A percentile compares a stretch with the other conserved stretches of the same genome.
Evolutionary conservation across 2,888 invertebrate species (phyloP).

Genomic region (Podabrus alpinus): DNA sequence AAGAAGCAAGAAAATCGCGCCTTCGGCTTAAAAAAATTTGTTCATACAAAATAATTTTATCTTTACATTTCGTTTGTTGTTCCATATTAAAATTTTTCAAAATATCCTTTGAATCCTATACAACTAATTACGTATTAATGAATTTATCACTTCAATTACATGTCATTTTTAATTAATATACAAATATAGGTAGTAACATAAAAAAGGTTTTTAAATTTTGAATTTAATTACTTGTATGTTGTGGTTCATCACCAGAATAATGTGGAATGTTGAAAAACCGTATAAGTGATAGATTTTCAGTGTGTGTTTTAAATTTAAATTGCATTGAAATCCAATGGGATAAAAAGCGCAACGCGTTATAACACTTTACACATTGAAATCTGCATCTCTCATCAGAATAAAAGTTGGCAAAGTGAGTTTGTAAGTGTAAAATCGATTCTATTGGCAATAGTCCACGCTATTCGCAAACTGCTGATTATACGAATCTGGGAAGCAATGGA

Average conservation of each 20-base stretch:
- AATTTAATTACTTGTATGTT: not conserved
- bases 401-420: conserved; percentile 44
- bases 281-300: not conserved
- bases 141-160: not conserved
- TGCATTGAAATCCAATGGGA: not conserved
- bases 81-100: too few relatives aligned
- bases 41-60: too few relatives aligned
- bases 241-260: not conserved
- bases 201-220: not conserved
- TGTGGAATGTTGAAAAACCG: not conserved
- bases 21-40: too few relatives aligned
- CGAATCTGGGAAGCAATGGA: conserved; percentile 30
- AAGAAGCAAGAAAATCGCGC: too few relatives aligned
- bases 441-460: conserved; percentile 36
- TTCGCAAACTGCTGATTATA: conserved; percentile 47
- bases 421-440: conserved; percentile 44
- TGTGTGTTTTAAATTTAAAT: not conserved
- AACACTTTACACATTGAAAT: conserved; percentile 33
- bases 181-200: not conserved
- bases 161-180: not conserved
- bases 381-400: conserved; percentile 42
- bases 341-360: conserved; percentile 28
- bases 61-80: not conserved
- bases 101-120: not conserved
- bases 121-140: not conserved